Evolutionary conservation across 2,797 vertebrate species (phyloP).

Genomic region (Bufotes viridis): DNA sequence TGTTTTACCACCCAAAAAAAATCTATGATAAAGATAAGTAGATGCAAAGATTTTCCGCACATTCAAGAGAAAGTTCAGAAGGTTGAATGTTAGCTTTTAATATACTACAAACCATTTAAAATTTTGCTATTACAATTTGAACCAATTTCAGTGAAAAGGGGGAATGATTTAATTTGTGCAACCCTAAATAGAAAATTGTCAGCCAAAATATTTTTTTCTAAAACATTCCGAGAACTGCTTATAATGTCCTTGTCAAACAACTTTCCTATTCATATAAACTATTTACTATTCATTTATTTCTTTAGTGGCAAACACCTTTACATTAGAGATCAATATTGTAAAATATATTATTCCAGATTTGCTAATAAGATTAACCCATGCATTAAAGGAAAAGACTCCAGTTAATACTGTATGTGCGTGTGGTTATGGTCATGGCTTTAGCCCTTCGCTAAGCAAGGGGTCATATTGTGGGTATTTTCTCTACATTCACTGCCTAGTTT

Average conservation of each 20-base stretch:
- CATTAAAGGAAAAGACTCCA: not conserved
- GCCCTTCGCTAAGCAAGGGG: not conserved
- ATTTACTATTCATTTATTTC: not conserved
- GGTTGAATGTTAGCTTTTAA: too few relatives aligned
- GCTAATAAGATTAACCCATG: too few relatives aligned
- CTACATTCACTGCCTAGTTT: not conserved
- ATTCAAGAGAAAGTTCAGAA: too few relatives aligned
- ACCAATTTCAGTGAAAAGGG: too few relatives aligned
- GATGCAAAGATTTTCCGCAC: too few relatives aligned
- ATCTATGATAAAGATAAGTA: too few relatives aligned
- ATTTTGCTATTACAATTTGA: too few relatives aligned
- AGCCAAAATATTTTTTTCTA: not conserved
- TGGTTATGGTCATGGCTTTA: not conserved
- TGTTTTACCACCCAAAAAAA: too few relatives aligned
- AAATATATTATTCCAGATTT: not conserved
- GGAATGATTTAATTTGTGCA: not conserved
- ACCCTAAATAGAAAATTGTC: too few relatives aligned
- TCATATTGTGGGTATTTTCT: constrained; percentile 44
- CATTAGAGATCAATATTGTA: not conserved
- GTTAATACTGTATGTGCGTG: not conserved
- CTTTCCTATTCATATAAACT: not conserved
- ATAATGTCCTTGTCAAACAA: not conserved
- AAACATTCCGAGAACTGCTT: not conserved
- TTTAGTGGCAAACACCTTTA: not conserved
- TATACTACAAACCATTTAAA: too few relatives aligned